Conservation (phyloP, 2,888 invertebrate genomes). For the Brenthis ino region DNA sequence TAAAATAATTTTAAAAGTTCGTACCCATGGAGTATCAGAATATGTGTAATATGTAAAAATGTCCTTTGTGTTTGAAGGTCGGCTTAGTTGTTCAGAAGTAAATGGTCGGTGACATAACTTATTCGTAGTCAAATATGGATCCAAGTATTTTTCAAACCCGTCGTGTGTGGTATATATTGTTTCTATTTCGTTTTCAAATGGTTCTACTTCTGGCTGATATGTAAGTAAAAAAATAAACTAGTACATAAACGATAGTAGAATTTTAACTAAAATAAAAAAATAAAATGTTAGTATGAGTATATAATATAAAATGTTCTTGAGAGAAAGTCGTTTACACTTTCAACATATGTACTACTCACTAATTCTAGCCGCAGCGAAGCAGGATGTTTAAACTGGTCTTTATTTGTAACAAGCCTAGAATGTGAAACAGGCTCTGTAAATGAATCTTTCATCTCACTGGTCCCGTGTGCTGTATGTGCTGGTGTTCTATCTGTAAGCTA, state of each 20-base stretch:
- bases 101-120: constrained; percentile 67
- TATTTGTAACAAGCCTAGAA: constrained; percentile 58
- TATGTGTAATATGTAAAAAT: constrained; percentile 70
- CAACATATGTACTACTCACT: constrained; percentile 48
- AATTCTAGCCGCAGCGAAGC: constrained; percentile 46
- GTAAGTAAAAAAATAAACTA: not conserved
- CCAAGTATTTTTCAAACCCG: constrained; percentile 68
- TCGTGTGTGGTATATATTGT: constrained; percentile 68
- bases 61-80: constrained; percentile 58
- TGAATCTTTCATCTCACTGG: constrained; percentile 59
- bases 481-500: constrained; percentile 61
- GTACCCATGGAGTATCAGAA: constrained; percentile 65
- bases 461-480: constrained; percentile 53
- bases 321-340: not conserved
- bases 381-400: constrained; percentile 63
- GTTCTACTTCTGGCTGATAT: constrained; percentile 51
- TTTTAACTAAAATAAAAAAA: no score
- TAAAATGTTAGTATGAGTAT: no score
- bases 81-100: constrained; percentile 62
- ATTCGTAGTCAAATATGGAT: constrained; percentile 71
- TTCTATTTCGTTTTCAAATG: constrained; percentile 57
- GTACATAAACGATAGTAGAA: not conserved
- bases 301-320: no score
- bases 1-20: constrained; percentile 25
- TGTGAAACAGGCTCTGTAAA: constrained; percentile 51